These are phyloP conservation scores for Drosophila nasuta DNA, from an alignment of 1,140 invertebrate genomes.

Conservation along the genomic window DNA sequence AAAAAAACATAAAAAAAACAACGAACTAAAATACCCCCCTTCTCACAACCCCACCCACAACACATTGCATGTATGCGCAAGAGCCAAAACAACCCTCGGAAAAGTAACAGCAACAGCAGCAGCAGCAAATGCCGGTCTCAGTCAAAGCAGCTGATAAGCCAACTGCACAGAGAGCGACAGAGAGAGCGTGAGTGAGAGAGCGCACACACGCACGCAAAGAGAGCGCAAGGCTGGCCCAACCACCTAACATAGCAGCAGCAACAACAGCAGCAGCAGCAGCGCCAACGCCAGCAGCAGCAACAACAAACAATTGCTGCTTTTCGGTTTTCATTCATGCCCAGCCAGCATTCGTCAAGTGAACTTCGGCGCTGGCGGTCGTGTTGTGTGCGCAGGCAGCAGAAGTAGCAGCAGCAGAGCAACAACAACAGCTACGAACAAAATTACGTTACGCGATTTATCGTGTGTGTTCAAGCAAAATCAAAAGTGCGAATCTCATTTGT, in stretches of 20 bases:
- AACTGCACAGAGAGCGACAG: slow-evolving; percentile 34
- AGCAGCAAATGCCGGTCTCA: slow-evolving; percentile 55
- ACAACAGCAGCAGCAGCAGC: slow-evolving; percentile 14
- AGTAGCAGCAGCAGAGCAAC: slow-evolving; percentile 38
- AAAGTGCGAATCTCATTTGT: slow-evolving; percentile 50
- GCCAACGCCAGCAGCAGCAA: slow-evolving; percentile 8
- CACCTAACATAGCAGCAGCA: slow-evolving; percentile 30
- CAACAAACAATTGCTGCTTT: slow-evolving; percentile 44
- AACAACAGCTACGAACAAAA: slow-evolving; percentile 34
- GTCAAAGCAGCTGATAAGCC: slow-evolving; percentile 20
- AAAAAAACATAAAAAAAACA: slow-evolving; percentile 5
- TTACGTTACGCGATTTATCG: slow-evolving; percentile 51
- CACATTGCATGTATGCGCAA: slow-evolving; percentile 43
- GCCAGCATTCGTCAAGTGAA: slow-evolving; percentile 64
- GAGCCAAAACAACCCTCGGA: slow-evolving; percentile 69
- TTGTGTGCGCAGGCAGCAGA: slow-evolving; percentile 61
- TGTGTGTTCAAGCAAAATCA: slow-evolving; percentile 26
- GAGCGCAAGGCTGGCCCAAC: slow-evolving; percentile 43
- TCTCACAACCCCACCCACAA: not conserved
- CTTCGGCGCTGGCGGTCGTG: slow-evolving; percentile 82
- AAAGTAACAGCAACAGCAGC: slow-evolving; percentile 4
- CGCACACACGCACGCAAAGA: not conserved
- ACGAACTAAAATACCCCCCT: slow-evolving; percentile 38
- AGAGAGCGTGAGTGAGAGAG: slow-evolving; percentile 26
- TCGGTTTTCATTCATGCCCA: slow-evolving; percentile 64